Evolutionary conservation across 1,140 invertebrate genomes (phyloP).

Genomic region (Pachyrhynchus sulphureomaculatus): DNA sequence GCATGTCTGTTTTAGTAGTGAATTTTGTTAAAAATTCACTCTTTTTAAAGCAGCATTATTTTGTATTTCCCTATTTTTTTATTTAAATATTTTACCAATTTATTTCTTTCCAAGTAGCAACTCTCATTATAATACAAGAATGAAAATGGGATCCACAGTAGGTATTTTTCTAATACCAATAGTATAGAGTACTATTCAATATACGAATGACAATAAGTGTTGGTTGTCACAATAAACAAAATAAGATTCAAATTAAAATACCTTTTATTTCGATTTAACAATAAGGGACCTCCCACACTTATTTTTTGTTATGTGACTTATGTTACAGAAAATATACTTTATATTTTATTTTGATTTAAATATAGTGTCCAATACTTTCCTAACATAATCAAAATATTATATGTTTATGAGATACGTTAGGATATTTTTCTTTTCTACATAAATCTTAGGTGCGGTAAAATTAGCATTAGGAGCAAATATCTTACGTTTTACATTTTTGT

Average conservation of each 20-base stretch:
- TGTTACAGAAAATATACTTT: slow-evolving; percentile 11
- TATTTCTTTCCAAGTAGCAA: neutral
- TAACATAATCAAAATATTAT: neutral
- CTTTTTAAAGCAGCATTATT: neutral
- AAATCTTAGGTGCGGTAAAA: no score
- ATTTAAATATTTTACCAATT: neutral
- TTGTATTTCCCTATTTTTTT: no score
- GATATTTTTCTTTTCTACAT: no score
- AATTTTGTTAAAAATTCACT: no score
- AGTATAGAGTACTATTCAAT: neutral
- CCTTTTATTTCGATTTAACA: slow-evolving; percentile 8
- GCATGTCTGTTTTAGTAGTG: no score
- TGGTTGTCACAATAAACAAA: slow-evolving; percentile 22
- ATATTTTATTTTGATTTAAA: neutral
- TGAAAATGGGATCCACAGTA: slow-evolving; percentile 3
- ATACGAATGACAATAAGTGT: slow-evolving; percentile 12
- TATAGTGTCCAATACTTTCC: neutral
- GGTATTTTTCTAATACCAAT: neutral
- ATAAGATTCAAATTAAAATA: slow-evolving; percentile 19
- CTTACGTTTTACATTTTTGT: no score
- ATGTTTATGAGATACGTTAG: no score
- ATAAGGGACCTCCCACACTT: slow-evolving; percentile 17
- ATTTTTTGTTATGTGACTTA: no score
- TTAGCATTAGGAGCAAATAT: no score
- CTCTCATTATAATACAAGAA: slow-evolving; percentile 5